Evolutionary conservation across 2,888 invertebrate genomes (phyloP).

Genomic region (Ashinkailepas kermadecensis): DNA sequence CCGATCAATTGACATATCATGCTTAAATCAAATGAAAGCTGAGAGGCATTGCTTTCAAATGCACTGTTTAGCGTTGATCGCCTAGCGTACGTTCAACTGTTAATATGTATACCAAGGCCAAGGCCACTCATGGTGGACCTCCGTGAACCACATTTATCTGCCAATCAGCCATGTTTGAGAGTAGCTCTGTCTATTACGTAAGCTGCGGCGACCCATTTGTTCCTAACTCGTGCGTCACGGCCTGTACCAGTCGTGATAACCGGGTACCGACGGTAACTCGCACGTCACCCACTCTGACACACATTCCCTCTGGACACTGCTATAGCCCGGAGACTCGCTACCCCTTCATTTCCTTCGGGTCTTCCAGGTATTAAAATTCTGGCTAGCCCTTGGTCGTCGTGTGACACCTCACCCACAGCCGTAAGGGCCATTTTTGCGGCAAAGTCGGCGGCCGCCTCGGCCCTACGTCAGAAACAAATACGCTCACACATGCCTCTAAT

Average conservation of each 20-base stretch:
- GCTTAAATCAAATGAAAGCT: too few relatives aligned
- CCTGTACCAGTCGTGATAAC: neutral
- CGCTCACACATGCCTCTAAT: constrained; percentile 13
- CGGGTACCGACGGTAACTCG: neutral
- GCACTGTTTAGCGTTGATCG: too few relatives aligned
- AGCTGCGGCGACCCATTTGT: neutral
- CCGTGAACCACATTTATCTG: neutral
- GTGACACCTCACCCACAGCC: neutral
- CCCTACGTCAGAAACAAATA: constrained; percentile 16
- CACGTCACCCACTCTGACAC: neutral
- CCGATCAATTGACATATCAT: too few relatives aligned
- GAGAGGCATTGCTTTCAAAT: too few relatives aligned
- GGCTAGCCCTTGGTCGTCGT: neutral
- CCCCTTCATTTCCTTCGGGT: neutral
- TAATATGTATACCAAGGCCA: too few relatives aligned
- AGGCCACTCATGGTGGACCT: neutral
- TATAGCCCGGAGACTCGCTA: neutral
- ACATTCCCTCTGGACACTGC: neutral
- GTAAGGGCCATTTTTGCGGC: neutral
- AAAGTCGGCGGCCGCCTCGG: neutral
- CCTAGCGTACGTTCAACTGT: too few relatives aligned
- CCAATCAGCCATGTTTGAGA: too few relatives aligned
- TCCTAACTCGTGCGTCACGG: neutral
- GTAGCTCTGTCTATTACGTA: neutral
- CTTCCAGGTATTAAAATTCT: neutral